phyloP scores from a whole-genome alignment of 2,113 vertebrate genomes.

The Paradisaea rubra region DNA sequence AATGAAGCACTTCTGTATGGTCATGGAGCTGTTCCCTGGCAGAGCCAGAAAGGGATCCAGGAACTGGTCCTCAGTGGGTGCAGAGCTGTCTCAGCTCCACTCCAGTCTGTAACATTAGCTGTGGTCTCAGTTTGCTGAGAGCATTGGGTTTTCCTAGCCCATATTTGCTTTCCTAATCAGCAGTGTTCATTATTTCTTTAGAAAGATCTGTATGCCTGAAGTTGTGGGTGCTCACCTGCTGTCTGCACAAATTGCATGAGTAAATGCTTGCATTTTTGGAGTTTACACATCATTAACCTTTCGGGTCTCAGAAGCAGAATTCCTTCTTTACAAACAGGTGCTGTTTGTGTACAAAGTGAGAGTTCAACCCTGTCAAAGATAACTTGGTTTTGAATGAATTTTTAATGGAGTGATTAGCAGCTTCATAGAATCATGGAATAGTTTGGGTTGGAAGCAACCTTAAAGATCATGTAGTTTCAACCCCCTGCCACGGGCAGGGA shows the following conservation, averaged over 20 bases:
- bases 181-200: not conserved
- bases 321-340: not conserved
- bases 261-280: not conserved
- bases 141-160: not conserved
- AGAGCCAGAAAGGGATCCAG: not conserved
- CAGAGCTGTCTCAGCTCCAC: not conserved
- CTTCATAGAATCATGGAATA: not conserved
- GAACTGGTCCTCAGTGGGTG: not conserved
- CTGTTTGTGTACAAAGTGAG: not conserved
- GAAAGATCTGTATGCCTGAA: not conserved
- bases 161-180: not conserved
- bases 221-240: not conserved
- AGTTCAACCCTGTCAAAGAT: not conserved
- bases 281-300: not conserved
- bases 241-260: not conserved
- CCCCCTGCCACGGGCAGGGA: too few relatives aligned
- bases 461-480: not conserved
- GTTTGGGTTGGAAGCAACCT: not conserved
- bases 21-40: not conserved
- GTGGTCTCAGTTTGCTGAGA: not conserved
- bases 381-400: not conserved
- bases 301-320: not conserved
- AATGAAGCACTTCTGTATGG: not conserved
- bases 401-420: not conserved
- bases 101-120: not conserved